Base-by-base conservation (phyloP, 1,140 invertebrate species). In the Rhagoletis zephyria region DNA sequence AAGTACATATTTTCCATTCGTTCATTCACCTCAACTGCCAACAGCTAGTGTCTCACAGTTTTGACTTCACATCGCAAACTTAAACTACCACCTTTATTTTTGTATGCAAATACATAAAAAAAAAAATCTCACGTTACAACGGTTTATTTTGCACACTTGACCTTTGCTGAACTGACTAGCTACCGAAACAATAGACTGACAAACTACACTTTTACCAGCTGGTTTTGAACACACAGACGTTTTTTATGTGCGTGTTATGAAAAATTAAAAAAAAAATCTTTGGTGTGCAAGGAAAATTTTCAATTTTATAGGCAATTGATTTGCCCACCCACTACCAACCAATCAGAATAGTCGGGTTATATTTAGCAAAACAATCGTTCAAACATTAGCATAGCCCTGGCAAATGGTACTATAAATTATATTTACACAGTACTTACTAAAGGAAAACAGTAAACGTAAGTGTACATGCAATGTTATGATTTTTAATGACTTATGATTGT, bases 71-170 rank as follows among this genome's bases (percentile, higher is more conserved):
- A 14, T 56, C 14, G n/a, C 74, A 56, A 81, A 30, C 30, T 30
- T 30, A 19, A 51, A 56, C 42, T 16, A 4, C 48, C 56, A 6
- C 48, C 19, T 81, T 81, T 81, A 0, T n/a, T 59, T 81, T 81
- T 81, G 74, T 56, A 81, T 81, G 74, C 51, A 81, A 81, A 81
- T 81, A 19, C 74, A 81, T 10, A 56, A 51, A 81, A 56, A 30
- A 56, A 30, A 30, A 30, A 30, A 30, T 30, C 56, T 81, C 74
- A 56, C 74, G 45, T 56, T 56, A 56, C 16, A 81, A 30, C 74
- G 9, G 14, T 51, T 81, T 42, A 81, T 51, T 81, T 81, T 14
- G 42, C 74, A 56, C 74, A 30, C 45, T 30, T 81, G 74, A 81
- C 74, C 74, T 56, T 56, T 81, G 45, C 51, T 56, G 74, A 19